Evolutionary conservation across 1,140 invertebrate genomes (phyloP), one percentile per base, ranked within the genome.

Genomic region (Lithobius niger): DNA sequence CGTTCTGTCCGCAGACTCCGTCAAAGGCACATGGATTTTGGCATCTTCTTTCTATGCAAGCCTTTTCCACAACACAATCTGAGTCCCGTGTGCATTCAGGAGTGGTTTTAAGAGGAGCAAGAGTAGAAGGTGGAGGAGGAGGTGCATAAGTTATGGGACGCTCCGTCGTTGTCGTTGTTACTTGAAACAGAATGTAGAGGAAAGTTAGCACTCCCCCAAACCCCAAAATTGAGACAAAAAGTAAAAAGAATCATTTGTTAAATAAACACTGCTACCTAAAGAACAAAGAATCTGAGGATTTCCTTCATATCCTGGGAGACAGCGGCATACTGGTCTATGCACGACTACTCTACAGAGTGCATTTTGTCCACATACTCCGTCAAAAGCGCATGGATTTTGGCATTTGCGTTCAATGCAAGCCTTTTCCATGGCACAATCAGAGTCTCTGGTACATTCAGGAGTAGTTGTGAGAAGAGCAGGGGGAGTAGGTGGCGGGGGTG

Each of bases 61-160:
- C 84, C 76, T 88, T 86, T 72, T 91, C 86, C 73, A 83, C 82
- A 58, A 86, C 80, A 76, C 90, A 94, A 74, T 91, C 87, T 74
- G 79, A 77, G 78, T 93, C 86, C 70, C 81, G 83, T 72, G 82
- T 82, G 76, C 89, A 94, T 80, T 88, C 83, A 76, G 82, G 24
- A 60, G 43, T 47, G 47, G 49, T 21, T 55, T 52, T 57, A 25
- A 24, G 3, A 43, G 27, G 48, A 48, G 45, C 45, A 31, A 58
- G 36, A 43, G 54, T 40, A 50, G 28, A 6, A 22, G 27, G 21
- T 50, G 26, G 10, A 82, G 61, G 57, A 64, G 61, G 59, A 54
- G 52, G 1, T 47, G 36, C 2, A n/a, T n/a, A n/a, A n/a, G n/a
- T n/a, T n/a, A n/a, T n/a, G n/a, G n/a, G n/a, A 13, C n/a, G 13